Evolutionary conservation across 2,113 vertebrate species (phyloP).

Genomic region (Malaclemys terrapin): DNA sequence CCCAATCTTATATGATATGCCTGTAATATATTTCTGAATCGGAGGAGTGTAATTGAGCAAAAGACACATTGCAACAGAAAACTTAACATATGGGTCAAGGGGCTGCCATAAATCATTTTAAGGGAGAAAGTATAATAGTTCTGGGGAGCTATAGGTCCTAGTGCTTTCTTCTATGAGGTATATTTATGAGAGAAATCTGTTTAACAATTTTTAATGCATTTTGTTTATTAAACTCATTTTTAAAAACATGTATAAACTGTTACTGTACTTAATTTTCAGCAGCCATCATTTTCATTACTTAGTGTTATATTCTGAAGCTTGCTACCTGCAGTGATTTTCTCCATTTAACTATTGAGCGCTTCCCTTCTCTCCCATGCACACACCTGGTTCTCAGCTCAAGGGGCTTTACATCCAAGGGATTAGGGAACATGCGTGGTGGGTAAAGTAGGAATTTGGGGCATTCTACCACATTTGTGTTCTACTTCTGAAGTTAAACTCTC

Average conservation of each 20-base stretch:
- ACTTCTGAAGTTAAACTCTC: neutral
- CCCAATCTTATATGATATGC: neutral
- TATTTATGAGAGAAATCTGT: neutral
- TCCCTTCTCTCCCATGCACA: neutral
- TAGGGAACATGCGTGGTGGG: rapidly evolving
- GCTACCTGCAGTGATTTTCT: rapidly evolving
- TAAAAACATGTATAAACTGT: neutral
- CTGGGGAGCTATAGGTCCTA: neutral
- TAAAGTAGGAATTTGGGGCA: neutral
- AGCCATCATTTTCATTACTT: neutral
- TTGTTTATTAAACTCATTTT: neutral
- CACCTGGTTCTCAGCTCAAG: rapidly evolving
- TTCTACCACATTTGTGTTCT: neutral
- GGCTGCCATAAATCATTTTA: neutral
- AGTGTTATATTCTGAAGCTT: neutral
- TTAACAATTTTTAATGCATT: neutral
- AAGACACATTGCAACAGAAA: neutral
- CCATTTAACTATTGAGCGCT: neutral
- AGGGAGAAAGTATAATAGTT: neutral
- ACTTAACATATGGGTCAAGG: neutral
- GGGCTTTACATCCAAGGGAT: rapidly evolving
- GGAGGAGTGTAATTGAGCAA: neutral
- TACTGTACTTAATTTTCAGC: neutral
- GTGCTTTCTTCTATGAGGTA: rapidly evolving
- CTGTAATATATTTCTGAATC: neutral